Evolutionary conservation across 2,888 invertebrate genomes (phyloP).

Genomic region (Deilephila elpenor): DNA sequence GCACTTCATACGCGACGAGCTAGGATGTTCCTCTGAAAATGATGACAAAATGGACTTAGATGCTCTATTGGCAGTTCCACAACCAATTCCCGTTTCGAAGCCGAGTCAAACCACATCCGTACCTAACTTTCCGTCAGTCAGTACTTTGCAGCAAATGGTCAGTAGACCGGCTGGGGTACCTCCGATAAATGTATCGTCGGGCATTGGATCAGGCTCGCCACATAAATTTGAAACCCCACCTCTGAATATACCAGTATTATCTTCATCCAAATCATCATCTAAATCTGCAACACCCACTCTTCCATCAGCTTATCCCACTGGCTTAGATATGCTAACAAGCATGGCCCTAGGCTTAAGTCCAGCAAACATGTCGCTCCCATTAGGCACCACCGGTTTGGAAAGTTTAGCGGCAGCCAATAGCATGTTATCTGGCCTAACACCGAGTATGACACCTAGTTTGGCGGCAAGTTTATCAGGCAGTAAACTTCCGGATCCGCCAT

Average conservation of each 20-base stretch:
- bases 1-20: constrained; percentile 90
- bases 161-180: constrained; percentile 80
- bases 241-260: constrained; percentile 85
- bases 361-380: constrained; percentile 71
- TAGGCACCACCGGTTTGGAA: constrained; percentile 74
- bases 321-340: constrained; percentile 80
- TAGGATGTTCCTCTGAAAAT: constrained; percentile 88
- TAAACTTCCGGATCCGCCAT: constrained; percentile 78
- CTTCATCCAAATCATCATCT: constrained; percentile 85
- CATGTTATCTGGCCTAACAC: constrained; percentile 74
- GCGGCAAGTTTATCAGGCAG: constrained; percentile 73
- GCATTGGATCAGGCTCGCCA: constrained; percentile 78
- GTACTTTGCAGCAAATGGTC: constrained; percentile 81
- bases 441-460: constrained; percentile 72
- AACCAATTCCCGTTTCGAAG: constrained; percentile 78
- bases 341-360: constrained; percentile 80
- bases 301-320: constrained; percentile 78
- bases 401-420: constrained; percentile 81
- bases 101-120: constrained; percentile 69
- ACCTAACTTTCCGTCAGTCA: constrained; percentile 79
- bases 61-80: constrained; percentile 85
- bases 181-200: constrained; percentile 77
- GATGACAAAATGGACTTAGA: constrained; percentile 88
- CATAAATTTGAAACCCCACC: constrained; percentile 85
- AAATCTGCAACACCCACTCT: constrained; percentile 83